Evolutionary conservation across 2,113 vertebrate genomes (phyloP), one percentile per base, ranked within the genome.

Genomic region (Nerophis lumbriciformis): DNA sequence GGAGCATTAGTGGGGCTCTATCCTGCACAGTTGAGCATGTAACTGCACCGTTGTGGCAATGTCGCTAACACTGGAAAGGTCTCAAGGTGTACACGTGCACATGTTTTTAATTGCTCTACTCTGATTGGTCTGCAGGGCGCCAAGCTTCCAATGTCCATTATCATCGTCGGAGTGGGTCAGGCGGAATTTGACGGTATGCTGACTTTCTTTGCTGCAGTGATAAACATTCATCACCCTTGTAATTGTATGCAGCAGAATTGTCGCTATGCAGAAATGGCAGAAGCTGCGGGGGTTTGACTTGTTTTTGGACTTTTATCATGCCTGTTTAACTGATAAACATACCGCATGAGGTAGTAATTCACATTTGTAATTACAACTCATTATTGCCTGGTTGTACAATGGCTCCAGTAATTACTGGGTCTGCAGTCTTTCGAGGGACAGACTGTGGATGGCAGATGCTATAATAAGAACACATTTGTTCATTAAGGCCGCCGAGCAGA

Each of bases 101-200:
- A 10, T 11, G 52, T 45, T 28, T 28, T 66, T 13, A 47, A 15
- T 56, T 68, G 0, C 39, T 54, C 0, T 9, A 5, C 56, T 79
- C 51, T 58, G 6, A 47, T 76, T 59, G 57, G 10, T 79, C 56
- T 51, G 21, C 80, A 88, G 87, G 87, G 78, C 19, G 87, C 87
- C 53, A 88, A 88, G 65, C 82, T 89, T 59, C 84, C 86, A 15
- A 86, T 89, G 86, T 89, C 85, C 63, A 88, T 89, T 65, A 88
- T 88, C 65, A 88, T 88, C 16, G 87, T 88, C 4, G 87, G 87
- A 73, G 87, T 88, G n/a, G 87, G 87, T 65, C 85, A 87, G 61
- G 87, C 87, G 38, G 87, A 88, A 68, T 88, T 88, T 82, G 87
- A 88, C 6, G 87, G 87, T 88, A 88, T 0, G 13, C 12, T 57